Evolutionary conservation across 2,797 vertebrate genomes (phyloP), one percentile per base, ranked within the genome.

Genomic region (Macroramphosus scolopax): DNA sequence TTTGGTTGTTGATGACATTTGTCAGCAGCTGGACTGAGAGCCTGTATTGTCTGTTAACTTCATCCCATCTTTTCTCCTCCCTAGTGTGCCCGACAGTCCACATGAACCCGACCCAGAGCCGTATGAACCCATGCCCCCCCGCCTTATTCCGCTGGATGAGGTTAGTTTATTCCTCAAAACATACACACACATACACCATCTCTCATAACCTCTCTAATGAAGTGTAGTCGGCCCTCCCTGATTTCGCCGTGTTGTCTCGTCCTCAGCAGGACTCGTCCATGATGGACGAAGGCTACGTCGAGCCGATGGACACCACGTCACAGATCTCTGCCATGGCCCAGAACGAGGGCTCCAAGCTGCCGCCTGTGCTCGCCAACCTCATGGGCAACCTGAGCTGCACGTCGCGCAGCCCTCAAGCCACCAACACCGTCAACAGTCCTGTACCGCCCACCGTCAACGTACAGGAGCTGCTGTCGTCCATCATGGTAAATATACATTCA

Each of bases 401-500:
- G 71, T 31, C 69, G 1, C 84, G 80, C 37, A 89, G 86, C 38
- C 90, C 89, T 0, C 90, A 88, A 5, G 37, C 78, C 10, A 53
- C 90, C 74, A 79, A 75, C 77, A 22, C 85, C 9, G 28, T 77
- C 74, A 63, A 60, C 73, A 65, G 81, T 83, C 44, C 89, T 0
- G 85, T 47, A 8, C 24, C 81, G 1, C 89, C 75, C 17, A 58
- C 83, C 20, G 86, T 96, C 67, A 96, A 95, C 1, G 92, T 98
- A 1, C 95, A 97, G 81, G 95, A 97, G 72, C 92, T 97, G 63
- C 92, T 98, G n/a, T 88, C 91, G 1, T 96, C 95, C 41, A 94
- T 97, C 58, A 97, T 97, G 93, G 94, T 97, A 81, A 44, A 67
- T 3, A 17, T 4, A 32, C 28, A 5, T 10, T 5, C 3, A 15